Percentiles rank a stretch among this genome's conserved stretches.
Conservation (phyloP, 2,797 vertebrate species). For the Channa striata region DNA sequence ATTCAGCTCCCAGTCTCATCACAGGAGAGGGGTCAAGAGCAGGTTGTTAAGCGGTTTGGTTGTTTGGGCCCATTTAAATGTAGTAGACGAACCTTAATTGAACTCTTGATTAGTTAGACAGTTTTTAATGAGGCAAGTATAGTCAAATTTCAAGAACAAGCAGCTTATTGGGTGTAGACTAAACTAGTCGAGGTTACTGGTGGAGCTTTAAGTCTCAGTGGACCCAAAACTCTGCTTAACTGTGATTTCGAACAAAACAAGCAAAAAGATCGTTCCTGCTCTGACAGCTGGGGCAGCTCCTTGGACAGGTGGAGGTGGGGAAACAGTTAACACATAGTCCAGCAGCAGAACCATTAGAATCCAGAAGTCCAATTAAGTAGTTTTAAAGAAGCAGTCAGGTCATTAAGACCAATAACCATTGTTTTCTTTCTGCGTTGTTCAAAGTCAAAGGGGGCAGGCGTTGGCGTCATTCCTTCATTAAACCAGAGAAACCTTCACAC, state of each 20-base stretch:
- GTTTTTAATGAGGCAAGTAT: too few relatives aligned
- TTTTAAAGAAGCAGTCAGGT: slow-evolving; percentile 3
- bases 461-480: not conserved
- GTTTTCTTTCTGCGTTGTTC: not conserved
- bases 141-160: too few relatives aligned
- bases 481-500: not conserved
- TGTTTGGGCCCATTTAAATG: too few relatives aligned
- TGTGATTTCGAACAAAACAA: too few relatives aligned
- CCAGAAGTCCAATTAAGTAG: slow-evolving; percentile 13
- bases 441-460: not conserved
- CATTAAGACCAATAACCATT: slow-evolving; percentile 8
- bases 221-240: too few relatives aligned
- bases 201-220: too few relatives aligned
- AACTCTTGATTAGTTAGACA: not conserved
- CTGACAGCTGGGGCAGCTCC: not conserved
- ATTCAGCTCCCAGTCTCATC: too few relatives aligned
- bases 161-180: too few relatives aligned
- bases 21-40: too few relatives aligned
- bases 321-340: not conserved
- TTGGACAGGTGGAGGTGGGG: fast-evolving
- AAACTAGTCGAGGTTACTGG: too few relatives aligned
- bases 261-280: not conserved
- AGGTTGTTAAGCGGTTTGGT: too few relatives aligned
- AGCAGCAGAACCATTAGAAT: not conserved
- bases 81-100: too few relatives aligned